A percentile compares a stretch with the other conserved stretches of the same genome.
Evolutionary conservation across 2,888 invertebrate species (phyloP).

Genomic region (Pasiphila rectangulata): DNA sequence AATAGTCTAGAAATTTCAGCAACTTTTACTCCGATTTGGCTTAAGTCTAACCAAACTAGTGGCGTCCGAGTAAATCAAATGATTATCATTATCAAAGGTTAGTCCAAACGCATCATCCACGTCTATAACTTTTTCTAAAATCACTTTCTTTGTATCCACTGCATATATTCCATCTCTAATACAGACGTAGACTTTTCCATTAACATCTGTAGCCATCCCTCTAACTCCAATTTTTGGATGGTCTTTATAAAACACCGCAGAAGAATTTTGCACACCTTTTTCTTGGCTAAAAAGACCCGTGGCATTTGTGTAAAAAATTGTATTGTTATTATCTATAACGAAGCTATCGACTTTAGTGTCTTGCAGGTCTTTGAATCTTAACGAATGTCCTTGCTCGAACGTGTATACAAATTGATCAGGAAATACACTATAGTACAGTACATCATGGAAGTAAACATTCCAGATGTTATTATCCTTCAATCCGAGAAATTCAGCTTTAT

Average conservation of each 20-base stretch:
- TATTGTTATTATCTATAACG: constrained; percentile 53
- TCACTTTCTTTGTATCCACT: constrained; percentile 39
- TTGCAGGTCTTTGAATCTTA: constrained; percentile 56
- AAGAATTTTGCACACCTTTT: constrained; percentile 51
- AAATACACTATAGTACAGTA: constrained; percentile 54
- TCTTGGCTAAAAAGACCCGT: constrained; percentile 58
- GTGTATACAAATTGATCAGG: constrained; percentile 58
- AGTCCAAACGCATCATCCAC: constrained; percentile 59
- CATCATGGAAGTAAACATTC: constrained; percentile 58
- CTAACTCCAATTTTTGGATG: constrained; percentile 38
- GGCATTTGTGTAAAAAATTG: constrained; percentile 55
- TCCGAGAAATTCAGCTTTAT: constrained; percentile 48
- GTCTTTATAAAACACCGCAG: constrained; percentile 38
- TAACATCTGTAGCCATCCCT: constrained; percentile 49
- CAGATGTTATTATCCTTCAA: constrained; percentile 52
- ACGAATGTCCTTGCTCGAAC: constrained; percentile 42
- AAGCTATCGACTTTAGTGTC: constrained; percentile 63
- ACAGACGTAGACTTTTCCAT: constrained; percentile 53
- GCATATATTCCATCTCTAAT: constrained; percentile 54
- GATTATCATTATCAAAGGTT: constrained; percentile 61
- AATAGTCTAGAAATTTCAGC: constrained; percentile 30
- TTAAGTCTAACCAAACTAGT: constrained; percentile 44
- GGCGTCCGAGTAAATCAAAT: constrained; percentile 58
- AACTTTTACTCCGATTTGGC: constrained; percentile 38
- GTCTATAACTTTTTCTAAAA: constrained; percentile 44